phyloP scores from a whole-genome alignment of 1,140 invertebrate genomes.

The Bombyx mandarina region DNA sequence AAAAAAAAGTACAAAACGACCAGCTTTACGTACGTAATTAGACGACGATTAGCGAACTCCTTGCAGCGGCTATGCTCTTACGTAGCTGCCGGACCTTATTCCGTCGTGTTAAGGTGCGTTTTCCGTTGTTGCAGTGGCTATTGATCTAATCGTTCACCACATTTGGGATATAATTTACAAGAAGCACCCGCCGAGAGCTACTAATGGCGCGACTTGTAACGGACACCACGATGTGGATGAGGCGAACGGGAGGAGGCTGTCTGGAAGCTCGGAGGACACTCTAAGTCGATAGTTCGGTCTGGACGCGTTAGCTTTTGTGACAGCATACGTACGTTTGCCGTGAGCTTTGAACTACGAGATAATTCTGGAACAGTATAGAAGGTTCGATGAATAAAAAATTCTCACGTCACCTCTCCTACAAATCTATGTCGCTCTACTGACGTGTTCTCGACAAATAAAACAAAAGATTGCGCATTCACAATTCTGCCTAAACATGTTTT shows the following conservation, averaged over 20 bases:
- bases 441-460: too few species aligned
- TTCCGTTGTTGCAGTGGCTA: slow-evolving; percentile 92
- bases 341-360: too few species aligned
- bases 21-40: not conserved
- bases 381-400: too few species aligned
- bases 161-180: slow-evolving; percentile 94
- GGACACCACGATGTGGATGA: slow-evolving; percentile 70
- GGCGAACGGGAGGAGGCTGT: slow-evolving; percentile 36
- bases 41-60: slow-evolving; percentile 8
- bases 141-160: slow-evolving; percentile 98
- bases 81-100: slow-evolving; percentile 47
- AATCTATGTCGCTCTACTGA: too few species aligned
- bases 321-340: too few species aligned
- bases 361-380: too few species aligned
- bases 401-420: too few species aligned
- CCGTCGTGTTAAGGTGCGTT: slow-evolving; percentile 32
- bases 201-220: slow-evolving; percentile 37
- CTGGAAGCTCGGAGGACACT: slow-evolving; percentile 61
- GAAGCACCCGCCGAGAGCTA: slow-evolving; percentile 62
- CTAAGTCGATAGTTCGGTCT: slow-evolving; percentile 53
- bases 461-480: too few species aligned
- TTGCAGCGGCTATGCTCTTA: slow-evolving; percentile 67
- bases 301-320: not conserved
- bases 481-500: too few species aligned
- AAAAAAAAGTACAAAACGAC: slow-evolving; percentile 6